Evolutionary conservation across 2,888 invertebrate genomes (phyloP).

Genomic region (Lagria hirta): DNA sequence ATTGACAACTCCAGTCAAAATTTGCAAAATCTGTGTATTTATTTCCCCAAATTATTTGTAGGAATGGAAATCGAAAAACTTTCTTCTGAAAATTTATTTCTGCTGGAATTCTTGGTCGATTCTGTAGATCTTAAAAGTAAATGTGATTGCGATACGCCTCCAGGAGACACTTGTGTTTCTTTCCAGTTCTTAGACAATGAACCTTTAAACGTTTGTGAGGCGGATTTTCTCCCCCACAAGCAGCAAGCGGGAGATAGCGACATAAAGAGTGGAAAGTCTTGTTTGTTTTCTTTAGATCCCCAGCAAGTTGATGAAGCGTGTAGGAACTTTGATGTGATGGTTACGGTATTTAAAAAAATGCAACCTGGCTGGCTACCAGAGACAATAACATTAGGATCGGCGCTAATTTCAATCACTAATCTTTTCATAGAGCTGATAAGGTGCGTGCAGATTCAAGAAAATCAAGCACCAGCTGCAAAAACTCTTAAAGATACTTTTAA

Average conservation of each 20-base stretch:
- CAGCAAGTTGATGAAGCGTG: conserved; percentile 58
- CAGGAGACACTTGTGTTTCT: conserved; percentile 61
- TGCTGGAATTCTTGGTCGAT: conserved; percentile 66
- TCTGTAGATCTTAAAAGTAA: conserved; percentile 48
- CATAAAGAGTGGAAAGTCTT: conserved; percentile 67
- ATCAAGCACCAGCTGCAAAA: conserved; percentile 58
- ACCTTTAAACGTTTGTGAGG: conserved; percentile 64
- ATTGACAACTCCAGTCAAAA: no score
- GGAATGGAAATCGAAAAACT: conserved; percentile 52
- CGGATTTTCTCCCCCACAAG: conserved; percentile 53
- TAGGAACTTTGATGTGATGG: conserved; percentile 59
- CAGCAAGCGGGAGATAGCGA: conserved; percentile 44
- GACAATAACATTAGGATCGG: conserved; percentile 62
- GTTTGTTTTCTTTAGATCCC: conserved; percentile 65
- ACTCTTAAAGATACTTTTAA: conserved; percentile 64
- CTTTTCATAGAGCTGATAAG: conserved; percentile 62
- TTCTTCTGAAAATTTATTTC: conserved; percentile 61
- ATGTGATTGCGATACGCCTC: conserved; percentile 46
- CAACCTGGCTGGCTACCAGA: conserved; percentile 65
- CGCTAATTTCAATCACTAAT: conserved; percentile 62
- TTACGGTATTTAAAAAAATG: conserved; percentile 62
- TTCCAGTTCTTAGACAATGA: conserved; percentile 63
- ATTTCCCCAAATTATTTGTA: conserved; percentile 28
- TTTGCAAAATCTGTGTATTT: no score
- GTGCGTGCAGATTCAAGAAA: conserved; percentile 49